Percentiles rank a stretch among this genome's conserved stretches.
phyloP scores from a whole-genome alignment of 1,140 invertebrate genomes.

The Bombyx mori region DNA sequence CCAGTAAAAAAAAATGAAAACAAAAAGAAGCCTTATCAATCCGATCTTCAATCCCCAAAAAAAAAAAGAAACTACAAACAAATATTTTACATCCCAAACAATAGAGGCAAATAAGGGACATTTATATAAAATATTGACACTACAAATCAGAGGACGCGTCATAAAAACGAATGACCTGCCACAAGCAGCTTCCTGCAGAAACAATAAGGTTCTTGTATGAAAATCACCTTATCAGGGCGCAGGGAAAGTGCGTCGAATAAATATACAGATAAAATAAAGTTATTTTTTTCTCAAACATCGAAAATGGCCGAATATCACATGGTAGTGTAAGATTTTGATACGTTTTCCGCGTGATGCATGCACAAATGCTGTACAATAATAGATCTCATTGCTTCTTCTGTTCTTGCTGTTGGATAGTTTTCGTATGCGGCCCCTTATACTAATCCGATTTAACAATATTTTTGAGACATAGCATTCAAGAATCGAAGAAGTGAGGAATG shows the following conservation, averaged over 20 bases:
- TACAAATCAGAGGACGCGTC: not conserved
- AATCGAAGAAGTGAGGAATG: not conserved
- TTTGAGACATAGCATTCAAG: not conserved
- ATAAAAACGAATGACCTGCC: conserved; percentile 39
- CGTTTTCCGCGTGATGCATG: not conserved
- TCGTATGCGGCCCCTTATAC: no score
- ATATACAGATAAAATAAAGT: conserved; percentile 55
- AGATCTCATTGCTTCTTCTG: not conserved
- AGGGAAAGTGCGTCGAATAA: conserved; percentile 39
- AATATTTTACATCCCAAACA: no score
- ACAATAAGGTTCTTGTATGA: conserved; percentile 36
- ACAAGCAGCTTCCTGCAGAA: conserved; percentile 24
- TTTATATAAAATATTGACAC: no score
- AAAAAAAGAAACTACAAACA: no score
- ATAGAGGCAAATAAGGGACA: no score
- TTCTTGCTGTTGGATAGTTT: no score
- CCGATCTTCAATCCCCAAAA: no score
- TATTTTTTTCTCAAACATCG: conserved; percentile 57
- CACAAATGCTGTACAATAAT: not conserved
- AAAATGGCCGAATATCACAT: conserved; percentile 33
- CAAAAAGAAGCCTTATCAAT: no score
- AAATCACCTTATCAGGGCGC: conserved; percentile 36
- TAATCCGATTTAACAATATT: not conserved
- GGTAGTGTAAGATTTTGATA: conserved; percentile 8
- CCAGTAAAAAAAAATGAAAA: no score